Conservation (phyloP, 2,113 vertebrate species). For the Tachycineta bicolor region DNA sequence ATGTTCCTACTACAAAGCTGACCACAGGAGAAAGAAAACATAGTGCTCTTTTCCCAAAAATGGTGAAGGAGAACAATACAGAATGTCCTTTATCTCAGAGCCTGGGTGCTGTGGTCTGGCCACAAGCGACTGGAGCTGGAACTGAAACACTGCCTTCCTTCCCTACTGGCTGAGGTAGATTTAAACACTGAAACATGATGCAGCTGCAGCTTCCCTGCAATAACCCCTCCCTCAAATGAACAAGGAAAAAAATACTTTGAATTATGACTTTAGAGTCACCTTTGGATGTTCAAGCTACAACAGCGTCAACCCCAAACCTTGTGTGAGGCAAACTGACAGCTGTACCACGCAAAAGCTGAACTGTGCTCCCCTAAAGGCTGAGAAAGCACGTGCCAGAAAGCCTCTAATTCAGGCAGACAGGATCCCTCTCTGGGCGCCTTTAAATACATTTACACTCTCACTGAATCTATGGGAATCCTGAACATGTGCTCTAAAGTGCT, state of each 20-base stretch:
- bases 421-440: not conserved
- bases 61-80: conserved; percentile 5
- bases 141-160: not conserved
- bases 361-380: not conserved
- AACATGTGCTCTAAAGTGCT: not conserved
- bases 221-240: not conserved
- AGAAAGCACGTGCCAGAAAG: not conserved
- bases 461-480: not conserved
- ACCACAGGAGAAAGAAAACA: conserved; percentile 25
- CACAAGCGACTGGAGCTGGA: not conserved
- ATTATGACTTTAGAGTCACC: not conserved
- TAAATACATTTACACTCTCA: not conserved
- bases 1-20: not conserved
- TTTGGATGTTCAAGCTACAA: not conserved
- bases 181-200: not conserved
- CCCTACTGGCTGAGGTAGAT: not conserved
- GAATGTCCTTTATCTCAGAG: conserved; percentile 7
- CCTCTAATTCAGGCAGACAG: not conserved
- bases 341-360: not conserved
- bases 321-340: not conserved
- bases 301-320: not conserved
- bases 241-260: not conserved
- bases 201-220: not conserved
- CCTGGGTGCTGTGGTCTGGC: not conserved
- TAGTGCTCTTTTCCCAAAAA: not conserved